Evolutionary conservation across 2,888 invertebrate genomes (phyloP).

Genomic region (Netelia inedita): DNA sequence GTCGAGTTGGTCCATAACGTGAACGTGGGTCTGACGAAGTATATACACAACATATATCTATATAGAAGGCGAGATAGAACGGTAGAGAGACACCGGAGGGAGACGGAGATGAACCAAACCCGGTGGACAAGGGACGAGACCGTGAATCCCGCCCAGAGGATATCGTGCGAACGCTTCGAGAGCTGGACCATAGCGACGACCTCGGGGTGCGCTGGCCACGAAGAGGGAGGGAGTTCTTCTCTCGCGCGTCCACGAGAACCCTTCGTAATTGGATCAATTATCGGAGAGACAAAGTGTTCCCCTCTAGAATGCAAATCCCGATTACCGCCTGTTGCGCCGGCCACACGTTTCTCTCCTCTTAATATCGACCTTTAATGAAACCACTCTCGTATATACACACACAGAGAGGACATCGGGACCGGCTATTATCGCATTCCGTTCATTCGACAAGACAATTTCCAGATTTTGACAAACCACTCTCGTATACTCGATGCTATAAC

Average conservation of each 20-base stretch:
- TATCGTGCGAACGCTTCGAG: slow-evolving; percentile 40
- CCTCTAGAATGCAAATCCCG: slow-evolving; percentile 71
- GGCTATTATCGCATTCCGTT: slow-evolving; percentile 55
- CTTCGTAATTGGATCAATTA: slow-evolving; percentile 73
- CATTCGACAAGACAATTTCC: slow-evolving; percentile 48
- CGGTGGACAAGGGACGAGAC: slow-evolving; percentile 44
- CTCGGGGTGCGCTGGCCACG: slow-evolving; percentile 65
- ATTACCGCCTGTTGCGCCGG: slow-evolving; percentile 71
- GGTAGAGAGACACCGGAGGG: neutral
- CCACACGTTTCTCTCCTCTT: slow-evolving; percentile 63
- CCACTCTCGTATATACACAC: slow-evolving; percentile 19
- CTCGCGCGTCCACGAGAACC: slow-evolving; percentile 61
- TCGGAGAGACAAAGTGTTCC: slow-evolving; percentile 72
- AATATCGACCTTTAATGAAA: slow-evolving; percentile 66
- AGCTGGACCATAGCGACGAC: slow-evolving; percentile 54
- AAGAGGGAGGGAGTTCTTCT: slow-evolving; percentile 44
- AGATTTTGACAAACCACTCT: slow-evolving; percentile 47
- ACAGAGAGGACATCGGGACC: slow-evolving; percentile 6
- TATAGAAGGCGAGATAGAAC: neutral
- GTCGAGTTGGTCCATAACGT: slow-evolving; percentile 66
- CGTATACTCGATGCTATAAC: neutral
- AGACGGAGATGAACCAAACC: neutral
- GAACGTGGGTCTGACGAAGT: slow-evolving; percentile 62
- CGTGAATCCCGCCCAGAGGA: slow-evolving; percentile 59
- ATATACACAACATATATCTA: neutral